These are phyloP conservation scores for Nectonema munidae DNA, from an alignment of 2,888 invertebrate genomes.

Conservation along the genomic window DNA sequence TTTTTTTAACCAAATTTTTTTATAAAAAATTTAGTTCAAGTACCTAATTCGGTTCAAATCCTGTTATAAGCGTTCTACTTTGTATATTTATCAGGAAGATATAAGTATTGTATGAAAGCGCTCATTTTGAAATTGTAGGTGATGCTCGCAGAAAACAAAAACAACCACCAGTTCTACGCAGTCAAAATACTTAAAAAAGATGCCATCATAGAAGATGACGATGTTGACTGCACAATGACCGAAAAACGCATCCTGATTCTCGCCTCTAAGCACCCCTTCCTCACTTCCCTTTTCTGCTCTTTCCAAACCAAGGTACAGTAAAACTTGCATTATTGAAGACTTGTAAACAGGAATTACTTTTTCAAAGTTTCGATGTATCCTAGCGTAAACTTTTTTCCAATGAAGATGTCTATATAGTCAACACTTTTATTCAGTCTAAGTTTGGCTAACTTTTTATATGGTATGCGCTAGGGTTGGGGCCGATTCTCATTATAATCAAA, in stretches of 20 bases:
- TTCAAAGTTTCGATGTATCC: too few relatives aligned
- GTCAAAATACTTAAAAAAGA: slow-evolving; percentile 61
- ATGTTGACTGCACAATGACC: slow-evolving; percentile 94
- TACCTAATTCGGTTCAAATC: neutral
- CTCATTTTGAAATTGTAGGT: slow-evolving; percentile 30
- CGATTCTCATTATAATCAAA: too few relatives aligned
- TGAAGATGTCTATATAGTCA: too few relatives aligned
- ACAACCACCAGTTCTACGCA: slow-evolving; percentile 45
- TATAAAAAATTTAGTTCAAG: neutral
- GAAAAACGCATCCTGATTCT: slow-evolving; percentile 79
- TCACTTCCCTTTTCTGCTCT: slow-evolving; percentile 76
- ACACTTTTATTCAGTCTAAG: too few relatives aligned
- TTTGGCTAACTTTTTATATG: too few relatives aligned
- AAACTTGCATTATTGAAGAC: too few relatives aligned
- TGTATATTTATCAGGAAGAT: slow-evolving; percentile 7
- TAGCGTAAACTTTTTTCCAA: too few relatives aligned
- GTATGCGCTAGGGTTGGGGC: too few relatives aligned
- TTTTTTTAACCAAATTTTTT: neutral
- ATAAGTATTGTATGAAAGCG: slow-evolving; percentile 1
- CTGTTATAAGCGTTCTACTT: neutral
- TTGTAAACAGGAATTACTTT: too few relatives aligned
- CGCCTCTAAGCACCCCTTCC: slow-evolving; percentile 86
- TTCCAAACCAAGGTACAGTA: slow-evolving; percentile 50
- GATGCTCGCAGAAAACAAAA: slow-evolving; percentile 73
- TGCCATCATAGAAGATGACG: slow-evolving; percentile 88